These are phyloP conservation scores for Sinosuthora webbiana DNA, from an alignment of 2,113 vertebrate genomes.

Conservation along the genomic window DNA sequence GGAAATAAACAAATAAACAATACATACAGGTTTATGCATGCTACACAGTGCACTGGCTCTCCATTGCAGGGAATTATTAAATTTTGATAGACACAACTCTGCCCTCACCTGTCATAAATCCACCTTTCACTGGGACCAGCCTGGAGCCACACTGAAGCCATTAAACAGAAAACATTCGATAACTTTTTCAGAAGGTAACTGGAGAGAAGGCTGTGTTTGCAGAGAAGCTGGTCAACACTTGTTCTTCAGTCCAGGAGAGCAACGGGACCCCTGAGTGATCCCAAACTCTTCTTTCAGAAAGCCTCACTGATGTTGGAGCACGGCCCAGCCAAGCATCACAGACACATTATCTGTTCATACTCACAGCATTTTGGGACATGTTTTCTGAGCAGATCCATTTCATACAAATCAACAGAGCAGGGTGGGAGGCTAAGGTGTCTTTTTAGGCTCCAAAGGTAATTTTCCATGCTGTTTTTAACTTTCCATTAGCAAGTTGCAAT, in stretches of 20 bases:
- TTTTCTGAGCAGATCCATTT: neutral
- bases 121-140: neutral
- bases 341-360: neutral
- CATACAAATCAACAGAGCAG: neutral
- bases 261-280: neutral
- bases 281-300: neutral
- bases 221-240: neutral
- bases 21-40: neutral
- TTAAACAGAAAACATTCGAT: neutral
- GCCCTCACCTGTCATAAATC: too few relatives aligned
- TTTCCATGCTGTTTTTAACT: neutral
- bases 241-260: neutral
- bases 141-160: neutral
- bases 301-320: neutral
- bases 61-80: neutral
- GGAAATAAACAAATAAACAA: neutral
- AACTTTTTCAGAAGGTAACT: neutral
- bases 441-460: neutral
- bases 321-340: neutral
- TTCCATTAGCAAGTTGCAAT: neutral
- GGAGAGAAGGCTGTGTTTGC: neutral
- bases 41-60: neutral
- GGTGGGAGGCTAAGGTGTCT: neutral
- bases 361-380: neutral
- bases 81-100: neutral